Evolutionary conservation across 2,797 vertebrate species (phyloP).

Genomic region (Phyllotis vaccarum): DNA sequence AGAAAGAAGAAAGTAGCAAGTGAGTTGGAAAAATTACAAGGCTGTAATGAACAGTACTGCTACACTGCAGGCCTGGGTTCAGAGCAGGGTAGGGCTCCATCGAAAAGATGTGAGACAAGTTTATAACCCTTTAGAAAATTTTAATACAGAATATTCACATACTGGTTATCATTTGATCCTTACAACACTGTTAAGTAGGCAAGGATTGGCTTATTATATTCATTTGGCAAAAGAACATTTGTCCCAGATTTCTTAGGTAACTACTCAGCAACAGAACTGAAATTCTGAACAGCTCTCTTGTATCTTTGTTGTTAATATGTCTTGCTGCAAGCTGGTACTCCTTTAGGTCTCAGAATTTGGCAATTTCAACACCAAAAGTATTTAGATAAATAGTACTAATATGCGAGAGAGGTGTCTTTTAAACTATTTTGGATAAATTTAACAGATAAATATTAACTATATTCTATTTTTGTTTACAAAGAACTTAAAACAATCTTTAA

Average conservation of each 20-base stretch:
- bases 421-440: not conserved
- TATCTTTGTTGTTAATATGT: not conserved
- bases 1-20: not conserved
- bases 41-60: too few species aligned
- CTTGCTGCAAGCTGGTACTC: accelerated
- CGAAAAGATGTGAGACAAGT: not conserved
- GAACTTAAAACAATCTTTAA: conserved; percentile 32
- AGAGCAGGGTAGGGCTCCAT: not conserved
- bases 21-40: not conserved
- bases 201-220: not conserved
- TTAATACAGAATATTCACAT: not conserved
- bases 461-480: not conserved
- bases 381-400: not conserved
- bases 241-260: not conserved
- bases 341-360: not conserved
- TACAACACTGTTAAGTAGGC: not conserved
- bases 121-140: not conserved
- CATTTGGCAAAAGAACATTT: not conserved
- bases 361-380: not conserved
- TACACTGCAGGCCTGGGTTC: not conserved
- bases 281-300: not conserved
- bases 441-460: not conserved
- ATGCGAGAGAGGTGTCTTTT: not conserved
- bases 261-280: not conserved
- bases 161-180: not conserved